phyloP scores from a whole-genome alignment of 1,140 invertebrate species.

The roundworm (Caenorhabditis elegans) region WBcel235 BX284605.5:10425001-10425500 shows the following conservation, averaged over 20 bases:
- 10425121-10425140: not conserved
- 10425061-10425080: slow-evolving; percentile 26
- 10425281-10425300: not conserved
- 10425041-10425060: not conserved
- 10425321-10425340: not conserved
- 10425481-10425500: not conserved
- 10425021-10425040: not conserved
- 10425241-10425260: not conserved
- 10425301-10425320: slow-evolving; percentile 32
- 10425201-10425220: not conserved
- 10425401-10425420: not conserved
- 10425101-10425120: slow-evolving; percentile 14
- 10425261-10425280: slow-evolving; percentile 6
- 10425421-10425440: not conserved
- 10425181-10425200: not conserved
- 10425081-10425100: slow-evolving; percentile 1
- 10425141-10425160: not conserved
- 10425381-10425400: not conserved
- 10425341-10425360: slow-evolving; percentile 4
- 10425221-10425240: not conserved
- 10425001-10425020: slow-evolving; percentile 14
- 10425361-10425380: not conserved
- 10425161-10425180: not conserved
- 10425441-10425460: not conserved
- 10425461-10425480: not conserved